Conservation (phyloP, 2,888 invertebrate species). For the Pseudolycoriella hygida region DNA sequence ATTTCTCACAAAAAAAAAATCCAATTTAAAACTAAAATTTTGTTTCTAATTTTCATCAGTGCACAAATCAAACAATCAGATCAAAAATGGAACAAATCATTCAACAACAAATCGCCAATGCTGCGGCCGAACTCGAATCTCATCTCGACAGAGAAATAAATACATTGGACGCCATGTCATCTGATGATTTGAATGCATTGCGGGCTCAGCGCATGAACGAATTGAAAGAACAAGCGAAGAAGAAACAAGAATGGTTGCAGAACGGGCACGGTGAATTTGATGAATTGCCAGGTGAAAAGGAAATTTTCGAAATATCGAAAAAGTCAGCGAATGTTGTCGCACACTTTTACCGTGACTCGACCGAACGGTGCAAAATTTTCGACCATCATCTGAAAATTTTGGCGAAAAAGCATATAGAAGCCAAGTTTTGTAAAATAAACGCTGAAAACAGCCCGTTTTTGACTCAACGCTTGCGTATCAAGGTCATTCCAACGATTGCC, state of each 20-base stretch:
- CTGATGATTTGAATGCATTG: conserved; percentile 68
- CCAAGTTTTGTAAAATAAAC: conserved; percentile 56
- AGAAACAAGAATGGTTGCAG: conserved; percentile 66
- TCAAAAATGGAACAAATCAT: conserved; percentile 41
- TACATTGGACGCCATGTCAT: conserved; percentile 64
- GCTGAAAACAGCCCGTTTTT: conserved; percentile 86
- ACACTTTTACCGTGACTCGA: conserved; percentile 75
- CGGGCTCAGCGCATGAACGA: conserved; percentile 64
- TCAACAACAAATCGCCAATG: conserved; percentile 50
- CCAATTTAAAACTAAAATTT: background rate
- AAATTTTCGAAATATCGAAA: conserved; percentile 80
- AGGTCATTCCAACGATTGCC: conserved; percentile 79
- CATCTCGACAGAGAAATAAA: conserved; percentile 79
- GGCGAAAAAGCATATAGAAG: conserved; percentile 69
- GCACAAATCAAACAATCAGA: too few species aligned
- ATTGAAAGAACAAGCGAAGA: conserved; percentile 64
- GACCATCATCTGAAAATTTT: conserved; percentile 81
- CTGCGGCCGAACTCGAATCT: conserved; percentile 45
- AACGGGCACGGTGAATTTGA: conserved; percentile 45
- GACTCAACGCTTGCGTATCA: conserved; percentile 68
- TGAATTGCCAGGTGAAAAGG: conserved; percentile 78
- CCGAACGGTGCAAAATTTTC: conserved; percentile 76
- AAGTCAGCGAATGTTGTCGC: conserved; percentile 80
- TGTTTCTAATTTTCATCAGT: too few species aligned
- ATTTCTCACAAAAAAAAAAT: background rate